These are phyloP conservation scores for roundworm (Caenorhabditis elegans) DNA, from an alignment of 1,140 invertebrate genomes.

Conservation along the genomic window WBcel235 BX284604.4:10956001-10956500, in stretches of 20 bases:
- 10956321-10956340: neutral
- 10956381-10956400: slow-evolving; percentile 68
- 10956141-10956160: slow-evolving; percentile 17
- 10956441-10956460: slow-evolving; percentile 54
- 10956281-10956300: neutral
- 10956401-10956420: slow-evolving; percentile 71
- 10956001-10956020: too few relatives aligned
- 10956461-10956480: slow-evolving; percentile 31
- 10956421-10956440: slow-evolving; percentile 47
- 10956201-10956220: slow-evolving; percentile 97
- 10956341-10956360: neutral
- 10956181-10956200: slow-evolving; percentile 97
- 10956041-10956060: slow-evolving; percentile 40
- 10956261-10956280: neutral
- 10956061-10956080: slow-evolving; percentile 43
- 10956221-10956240: slow-evolving; percentile 74
- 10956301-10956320: neutral
- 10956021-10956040: slow-evolving; percentile 83
- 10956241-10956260: neutral
- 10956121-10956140: slow-evolving; percentile 24
- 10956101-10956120: slow-evolving; percentile 50
- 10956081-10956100: slow-evolving; percentile 28
- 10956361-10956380: neutral
- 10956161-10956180: slow-evolving; percentile 77
- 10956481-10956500: neutral